phyloP scores from a whole-genome alignment of 2,797 vertebrate genomes.

The Myotis planiceps region DNA sequence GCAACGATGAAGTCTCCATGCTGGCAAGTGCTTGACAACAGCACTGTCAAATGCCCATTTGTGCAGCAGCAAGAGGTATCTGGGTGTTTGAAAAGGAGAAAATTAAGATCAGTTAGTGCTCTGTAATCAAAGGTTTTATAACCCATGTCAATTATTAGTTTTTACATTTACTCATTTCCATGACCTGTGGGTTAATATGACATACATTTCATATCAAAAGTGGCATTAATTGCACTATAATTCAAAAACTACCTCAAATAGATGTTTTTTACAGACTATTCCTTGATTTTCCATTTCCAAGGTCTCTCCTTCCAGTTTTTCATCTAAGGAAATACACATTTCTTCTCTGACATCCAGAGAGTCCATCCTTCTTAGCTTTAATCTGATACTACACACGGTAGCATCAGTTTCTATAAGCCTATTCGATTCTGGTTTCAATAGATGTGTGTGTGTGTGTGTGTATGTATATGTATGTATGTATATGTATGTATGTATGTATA shows the following conservation, averaged over 20 bases:
- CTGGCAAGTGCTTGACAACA: constrained; percentile 51
- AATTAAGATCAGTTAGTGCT: constrained; percentile 56
- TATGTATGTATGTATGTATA: no score
- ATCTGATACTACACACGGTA: not conserved
- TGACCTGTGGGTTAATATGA: not conserved
- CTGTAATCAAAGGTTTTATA: not conserved
- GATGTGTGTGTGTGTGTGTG: no score
- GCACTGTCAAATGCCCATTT: constrained; percentile 82
- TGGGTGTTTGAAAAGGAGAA: constrained; percentile 63
- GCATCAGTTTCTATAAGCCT: not conserved
- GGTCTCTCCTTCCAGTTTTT: not conserved
- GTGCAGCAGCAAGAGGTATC: constrained; percentile 65
- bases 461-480: no score
- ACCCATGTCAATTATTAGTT: not conserved
- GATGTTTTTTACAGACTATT: not conserved
- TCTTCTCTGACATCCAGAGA: not conserved
- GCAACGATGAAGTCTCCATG: constrained; percentile 93
- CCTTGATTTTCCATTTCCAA: not conserved
- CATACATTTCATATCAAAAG: not conserved
- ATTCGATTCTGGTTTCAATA: not conserved
- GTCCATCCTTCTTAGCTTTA: not conserved
- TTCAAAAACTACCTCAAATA: not conserved
- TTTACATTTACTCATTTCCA: not conserved
- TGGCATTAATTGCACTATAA: not conserved
- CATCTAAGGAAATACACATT: not conserved